Evolutionary conservation across 2,113 vertebrate species (phyloP).

Genomic region (Beaufortia kweichowensis): DNA sequence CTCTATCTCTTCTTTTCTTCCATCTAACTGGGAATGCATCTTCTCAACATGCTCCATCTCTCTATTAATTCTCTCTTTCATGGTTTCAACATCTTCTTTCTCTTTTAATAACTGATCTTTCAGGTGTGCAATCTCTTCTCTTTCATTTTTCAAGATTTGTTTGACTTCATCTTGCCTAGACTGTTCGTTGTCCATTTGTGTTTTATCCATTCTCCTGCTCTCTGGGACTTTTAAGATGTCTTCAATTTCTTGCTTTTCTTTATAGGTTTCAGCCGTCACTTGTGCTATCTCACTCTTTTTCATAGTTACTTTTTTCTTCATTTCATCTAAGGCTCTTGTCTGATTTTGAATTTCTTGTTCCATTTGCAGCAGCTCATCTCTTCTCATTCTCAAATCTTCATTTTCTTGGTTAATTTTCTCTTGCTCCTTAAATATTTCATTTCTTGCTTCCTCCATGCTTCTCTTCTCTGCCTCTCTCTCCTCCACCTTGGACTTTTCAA

Average conservation of each 20-base stretch:
- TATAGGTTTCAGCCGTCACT: conserved; percentile 3
- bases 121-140: not conserved
- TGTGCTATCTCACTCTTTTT: not conserved
- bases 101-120: conserved; percentile 26
- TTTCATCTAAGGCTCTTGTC: not conserved
- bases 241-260: conserved; percentile 15
- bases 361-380: not conserved
- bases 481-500: not conserved
- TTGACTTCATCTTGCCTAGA: not conserved
- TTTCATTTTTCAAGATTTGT: conserved; percentile 18
- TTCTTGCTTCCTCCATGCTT: not conserved
- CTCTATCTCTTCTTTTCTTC: conserved; percentile 33
- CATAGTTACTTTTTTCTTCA: conserved; percentile 8
- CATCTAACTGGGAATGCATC: not conserved
- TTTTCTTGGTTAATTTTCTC: not conserved
- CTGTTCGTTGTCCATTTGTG: not conserved
- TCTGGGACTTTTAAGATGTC: not conserved
- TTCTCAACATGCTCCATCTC: conserved; percentile 33
- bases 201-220: not conserved
- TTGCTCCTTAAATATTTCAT: not conserved
- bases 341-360: conserved; percentile 33
- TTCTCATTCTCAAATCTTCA: not conserved
- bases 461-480: conserved; percentile 9
- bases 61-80: conserved; percentile 33
- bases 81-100: conserved; percentile 37